phyloP scores from a whole-genome alignment of 92 coral and sea anemone genomes.

The Porites cylindrica region DNA sequence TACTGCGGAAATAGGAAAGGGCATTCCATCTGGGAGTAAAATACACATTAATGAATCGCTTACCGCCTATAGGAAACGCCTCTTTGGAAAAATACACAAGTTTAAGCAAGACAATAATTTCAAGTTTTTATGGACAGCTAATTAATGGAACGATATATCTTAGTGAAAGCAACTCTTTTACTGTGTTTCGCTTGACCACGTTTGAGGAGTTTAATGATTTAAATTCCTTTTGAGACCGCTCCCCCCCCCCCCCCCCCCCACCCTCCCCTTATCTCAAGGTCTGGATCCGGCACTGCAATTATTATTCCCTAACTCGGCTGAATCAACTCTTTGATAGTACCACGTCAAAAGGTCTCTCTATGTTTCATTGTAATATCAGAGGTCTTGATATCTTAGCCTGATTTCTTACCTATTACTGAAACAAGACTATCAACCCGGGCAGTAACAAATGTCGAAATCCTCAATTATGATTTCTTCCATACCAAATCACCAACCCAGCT shows the following conservation, averaged over 20 bases:
- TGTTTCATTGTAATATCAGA: conserved; percentile 70
- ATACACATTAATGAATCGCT: conserved; percentile 61
- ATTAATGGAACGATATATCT: conserved; percentile 53
- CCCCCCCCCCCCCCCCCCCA: too few species aligned
- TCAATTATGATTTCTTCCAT: conserved; percentile 56
- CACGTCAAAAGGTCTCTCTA: conserved; percentile 20
- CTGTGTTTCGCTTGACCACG: conserved; percentile 21
- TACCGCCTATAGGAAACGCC: conserved; percentile 45
- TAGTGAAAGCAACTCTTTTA: conserved; percentile 21
- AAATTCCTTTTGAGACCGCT: too few species aligned
- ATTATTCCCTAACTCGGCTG: conserved; percentile 27
- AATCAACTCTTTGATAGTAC: conserved; percentile 30
- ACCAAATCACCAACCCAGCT: conserved; percentile 56
- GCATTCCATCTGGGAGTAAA: background rate
- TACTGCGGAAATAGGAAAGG: background rate
- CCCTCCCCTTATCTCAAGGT: too few species aligned
- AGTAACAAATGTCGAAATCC: conserved; percentile 45
- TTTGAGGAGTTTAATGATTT: conserved; percentile 34
- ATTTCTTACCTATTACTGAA: conserved; percentile 61
- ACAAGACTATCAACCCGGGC: conserved; percentile 53
- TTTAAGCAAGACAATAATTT: conserved; percentile 51
- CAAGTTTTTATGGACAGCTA: conserved; percentile 49
- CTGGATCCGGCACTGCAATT: background rate
- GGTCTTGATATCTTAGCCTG: conserved; percentile 31
- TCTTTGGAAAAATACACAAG: conserved; percentile 30